Conservation (phyloP, 1,140 invertebrate species). For the Gryllus bimaculatus region DNA sequence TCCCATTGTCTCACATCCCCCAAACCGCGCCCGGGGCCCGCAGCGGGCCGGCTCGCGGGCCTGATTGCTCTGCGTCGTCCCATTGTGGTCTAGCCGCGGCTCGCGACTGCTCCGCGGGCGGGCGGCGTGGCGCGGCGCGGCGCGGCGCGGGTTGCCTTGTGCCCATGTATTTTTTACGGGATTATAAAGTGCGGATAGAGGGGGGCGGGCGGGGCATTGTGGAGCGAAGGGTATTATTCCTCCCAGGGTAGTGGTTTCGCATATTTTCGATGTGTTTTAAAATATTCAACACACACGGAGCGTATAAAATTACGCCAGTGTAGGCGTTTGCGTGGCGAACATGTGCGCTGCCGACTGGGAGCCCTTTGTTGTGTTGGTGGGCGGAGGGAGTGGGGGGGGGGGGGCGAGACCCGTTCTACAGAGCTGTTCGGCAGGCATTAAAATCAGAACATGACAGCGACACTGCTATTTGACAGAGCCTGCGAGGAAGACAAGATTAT, state of each 20-base stretch:
- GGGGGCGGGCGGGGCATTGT: neutral
- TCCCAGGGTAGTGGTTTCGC: neutral
- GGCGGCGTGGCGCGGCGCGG: too few species aligned
- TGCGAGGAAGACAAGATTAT: neutral
- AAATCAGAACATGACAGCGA: neutral
- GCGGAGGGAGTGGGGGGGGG: too few species aligned
- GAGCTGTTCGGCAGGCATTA: neutral
- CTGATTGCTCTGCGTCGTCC: neutral
- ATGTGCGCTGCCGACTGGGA: neutral
- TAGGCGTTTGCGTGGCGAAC: neutral
- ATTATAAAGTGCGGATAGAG: conserved; percentile 1
- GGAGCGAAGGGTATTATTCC: neutral
- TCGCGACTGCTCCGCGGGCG: neutral
- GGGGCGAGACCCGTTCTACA: neutral
- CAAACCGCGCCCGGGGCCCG: too few species aligned
- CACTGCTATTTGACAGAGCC: neutral
- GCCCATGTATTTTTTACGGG: neutral
- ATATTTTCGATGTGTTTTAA: conserved; percentile 6
- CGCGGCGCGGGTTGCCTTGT: neutral
- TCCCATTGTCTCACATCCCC: neutral
- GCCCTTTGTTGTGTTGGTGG: neutral
- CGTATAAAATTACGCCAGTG: conserved; percentile 1
- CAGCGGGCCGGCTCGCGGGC: too few species aligned
- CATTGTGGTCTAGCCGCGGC: neutral
- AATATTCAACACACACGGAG: neutral